phyloP scores from a whole-genome alignment of 2,113 vertebrate genomes.

The rabbit (Oryctolagus cuniculus) region DNA sequence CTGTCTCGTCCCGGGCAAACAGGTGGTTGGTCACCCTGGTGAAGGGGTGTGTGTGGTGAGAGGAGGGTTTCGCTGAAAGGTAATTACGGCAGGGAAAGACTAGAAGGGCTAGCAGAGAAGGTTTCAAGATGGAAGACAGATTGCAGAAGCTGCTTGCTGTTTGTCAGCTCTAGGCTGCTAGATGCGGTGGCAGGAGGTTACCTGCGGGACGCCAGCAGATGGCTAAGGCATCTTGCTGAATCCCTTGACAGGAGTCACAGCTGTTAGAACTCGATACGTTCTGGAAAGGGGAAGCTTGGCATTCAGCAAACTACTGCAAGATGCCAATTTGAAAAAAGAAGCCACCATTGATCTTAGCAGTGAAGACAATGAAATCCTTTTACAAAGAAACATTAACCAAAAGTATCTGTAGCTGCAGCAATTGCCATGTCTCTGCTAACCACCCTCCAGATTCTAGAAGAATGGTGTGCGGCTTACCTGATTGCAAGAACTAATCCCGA shows the following conservation, averaged over 20 bases:
- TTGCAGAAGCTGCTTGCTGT: conserved; percentile 70
- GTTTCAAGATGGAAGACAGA: conserved; percentile 71
- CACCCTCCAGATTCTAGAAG: conserved; percentile 59
- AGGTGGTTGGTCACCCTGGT: background rate
- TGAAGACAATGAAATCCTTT: conserved; percentile 65
- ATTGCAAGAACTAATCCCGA: conserved; percentile 51
- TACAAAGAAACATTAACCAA: conserved; percentile 61
- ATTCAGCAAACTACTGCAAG: conserved; percentile 70
- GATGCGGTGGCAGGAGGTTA: conserved; percentile 64
- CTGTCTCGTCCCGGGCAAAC: background rate
- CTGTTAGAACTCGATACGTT: conserved; percentile 72
- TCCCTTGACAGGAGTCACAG: conserved; percentile 77
- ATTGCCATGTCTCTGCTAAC: conserved; percentile 63
- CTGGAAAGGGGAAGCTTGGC: conserved; percentile 72
- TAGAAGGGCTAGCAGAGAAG: conserved; percentile 52
- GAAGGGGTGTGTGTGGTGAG: background rate
- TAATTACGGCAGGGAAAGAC: conserved; percentile 63
- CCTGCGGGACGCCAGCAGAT: conserved; percentile 78
- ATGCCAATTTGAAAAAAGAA: conserved; percentile 67
- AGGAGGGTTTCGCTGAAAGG: background rate
- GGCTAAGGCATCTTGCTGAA: conserved; percentile 70
- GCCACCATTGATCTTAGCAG: conserved; percentile 71
- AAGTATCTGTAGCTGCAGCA: conserved; percentile 73
- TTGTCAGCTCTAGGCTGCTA: conserved; percentile 73
- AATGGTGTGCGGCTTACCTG: conserved; percentile 42